Conservation (phyloP, 1,140 invertebrate species). For the Eriocheir sinensis region DNA sequence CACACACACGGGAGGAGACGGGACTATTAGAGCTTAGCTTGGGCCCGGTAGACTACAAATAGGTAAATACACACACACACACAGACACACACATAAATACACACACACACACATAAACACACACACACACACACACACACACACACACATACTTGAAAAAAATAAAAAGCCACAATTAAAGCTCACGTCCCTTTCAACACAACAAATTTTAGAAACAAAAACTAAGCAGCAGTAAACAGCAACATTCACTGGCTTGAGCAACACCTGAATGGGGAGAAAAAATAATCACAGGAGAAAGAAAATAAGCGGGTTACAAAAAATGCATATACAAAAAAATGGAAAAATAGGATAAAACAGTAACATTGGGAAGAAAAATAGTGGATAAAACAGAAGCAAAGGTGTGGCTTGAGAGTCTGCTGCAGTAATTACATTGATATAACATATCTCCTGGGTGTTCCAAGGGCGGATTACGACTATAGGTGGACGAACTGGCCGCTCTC, state of each 20-base stretch:
- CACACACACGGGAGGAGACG: too few relatives aligned
- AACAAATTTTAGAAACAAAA: neutral
- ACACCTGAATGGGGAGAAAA: neutral
- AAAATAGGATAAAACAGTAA: slow-evolving; percentile 1
- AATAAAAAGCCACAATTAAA: neutral
- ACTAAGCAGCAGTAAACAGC: neutral
- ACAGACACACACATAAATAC: neutral
- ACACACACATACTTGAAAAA: slow-evolving; percentile 1
- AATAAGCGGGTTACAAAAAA: neutral
- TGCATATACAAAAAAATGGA: neutral
- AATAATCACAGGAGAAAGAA: neutral
- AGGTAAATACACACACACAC: too few relatives aligned
- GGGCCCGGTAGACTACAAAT: too few relatives aligned
- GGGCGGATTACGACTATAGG: slow-evolving; percentile 80
- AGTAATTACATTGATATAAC: slow-evolving; percentile 82
- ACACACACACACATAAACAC: neutral
- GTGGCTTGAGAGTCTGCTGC: neutral
- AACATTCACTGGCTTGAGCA: neutral
- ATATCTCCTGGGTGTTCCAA: slow-evolving; percentile 82
- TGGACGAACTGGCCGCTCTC: slow-evolving; percentile 74
- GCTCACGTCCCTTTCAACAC: too few relatives aligned
- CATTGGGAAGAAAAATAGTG: neutral
- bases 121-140: neutral
- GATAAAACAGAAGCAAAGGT: slow-evolving; percentile 49
- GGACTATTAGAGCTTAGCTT: too few relatives aligned